Base-by-base conservation (phyloP, 1,140 invertebrate genomes). In the Cyclina sinensis region DNA sequence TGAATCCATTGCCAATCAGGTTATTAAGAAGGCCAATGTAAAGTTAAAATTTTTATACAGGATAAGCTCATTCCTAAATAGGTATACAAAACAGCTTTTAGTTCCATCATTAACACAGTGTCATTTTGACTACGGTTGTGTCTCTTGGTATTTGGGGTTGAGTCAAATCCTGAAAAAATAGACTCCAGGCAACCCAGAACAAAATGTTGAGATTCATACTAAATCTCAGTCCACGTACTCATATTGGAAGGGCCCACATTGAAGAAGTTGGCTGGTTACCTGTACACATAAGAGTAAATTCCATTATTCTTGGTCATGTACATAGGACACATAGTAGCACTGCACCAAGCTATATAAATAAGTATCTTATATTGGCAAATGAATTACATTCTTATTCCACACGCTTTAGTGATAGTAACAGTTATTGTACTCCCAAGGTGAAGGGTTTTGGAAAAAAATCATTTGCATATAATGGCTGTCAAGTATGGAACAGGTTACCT, bases 111-210 rank as follows among this genome's bases (percentile, higher is more conserved):
- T 86, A 12, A 65, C 65, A 39, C 70, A 65, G 35, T 88, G 43
- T 62, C 59, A 90, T 51, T 51, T 89, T 86, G 88, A 89, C 57
- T 89, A 80, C 73, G 73, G 43, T 1, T 85, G 73, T 59, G 78
- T 74, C 30, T 35, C 46, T 11, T 89, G 81, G 81, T 85, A 70
- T 54, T 32, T 5, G 18, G 46, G 82, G 24, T 51, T 82, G 24
- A 73, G 35, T 46, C 59, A 76, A 65, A 48, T 16, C 21, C 80
- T 86, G 30, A 46, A 46, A 80, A 81, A 86, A 86, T 37, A 89
- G 70, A 37, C 76, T 86, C 35, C 88, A 89, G 48, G 65, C 70
- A 35, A 79, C 65, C 1, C 82, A 89, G 54, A 86, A 85, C 48
- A 89, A 86, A 48, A 27, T 80, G 14, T 43, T 86, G 35, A 79